phyloP scores from a whole-genome alignment of 2,113 vertebrate species.

The Corynorhinus townsendii region DNA sequence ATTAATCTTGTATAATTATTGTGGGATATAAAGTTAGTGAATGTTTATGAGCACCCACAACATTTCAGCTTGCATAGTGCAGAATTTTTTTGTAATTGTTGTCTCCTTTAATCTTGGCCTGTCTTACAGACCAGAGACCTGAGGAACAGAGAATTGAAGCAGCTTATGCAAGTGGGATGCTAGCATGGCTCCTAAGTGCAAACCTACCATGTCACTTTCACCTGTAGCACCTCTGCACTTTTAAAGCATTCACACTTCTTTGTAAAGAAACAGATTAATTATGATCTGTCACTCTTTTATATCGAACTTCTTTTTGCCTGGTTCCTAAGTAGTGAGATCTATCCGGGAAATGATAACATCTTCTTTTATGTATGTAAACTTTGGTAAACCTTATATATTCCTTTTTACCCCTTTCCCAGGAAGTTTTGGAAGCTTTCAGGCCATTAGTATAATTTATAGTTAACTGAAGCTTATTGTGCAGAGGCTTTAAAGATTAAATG shows the following conservation, averaged over 20 bases:
- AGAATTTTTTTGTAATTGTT: neutral
- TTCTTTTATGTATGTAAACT: neutral
- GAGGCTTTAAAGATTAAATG: conserved; percentile 15
- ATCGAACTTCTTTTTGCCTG: neutral
- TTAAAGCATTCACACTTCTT: neutral
- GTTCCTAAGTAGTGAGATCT: neutral
- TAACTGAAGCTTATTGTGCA: conserved; percentile 1
- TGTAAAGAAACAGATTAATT: neutral
- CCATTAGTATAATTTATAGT: neutral
- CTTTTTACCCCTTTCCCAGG: neutral
- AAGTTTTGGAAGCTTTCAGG: conserved; percentile 7
- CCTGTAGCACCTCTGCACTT: neutral
- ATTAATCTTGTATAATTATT: neutral
- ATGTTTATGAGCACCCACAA: neutral
- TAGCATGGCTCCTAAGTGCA: neutral
- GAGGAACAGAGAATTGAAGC: neutral
- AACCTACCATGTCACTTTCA: neutral
- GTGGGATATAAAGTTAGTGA: neutral
- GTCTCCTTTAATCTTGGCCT: neutral
- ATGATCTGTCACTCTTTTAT: neutral
- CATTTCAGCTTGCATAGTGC: neutral
- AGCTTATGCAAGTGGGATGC: neutral
- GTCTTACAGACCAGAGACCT: neutral
- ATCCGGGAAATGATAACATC: neutral
- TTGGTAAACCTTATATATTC: neutral